Evolutionary conservation across 2,888 invertebrate genomes (phyloP).

Genomic region (Dryobota labecula): DNA sequence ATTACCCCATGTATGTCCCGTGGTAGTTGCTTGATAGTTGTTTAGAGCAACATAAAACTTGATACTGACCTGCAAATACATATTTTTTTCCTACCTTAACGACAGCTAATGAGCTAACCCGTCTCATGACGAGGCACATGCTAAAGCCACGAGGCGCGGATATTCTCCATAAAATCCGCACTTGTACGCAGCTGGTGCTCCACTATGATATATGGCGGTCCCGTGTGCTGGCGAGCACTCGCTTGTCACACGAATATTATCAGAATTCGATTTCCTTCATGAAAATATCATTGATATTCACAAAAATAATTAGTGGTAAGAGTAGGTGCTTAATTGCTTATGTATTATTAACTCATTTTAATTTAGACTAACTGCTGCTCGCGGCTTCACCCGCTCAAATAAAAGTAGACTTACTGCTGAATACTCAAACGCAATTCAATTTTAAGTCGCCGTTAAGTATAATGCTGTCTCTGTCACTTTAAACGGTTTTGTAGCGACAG

Average conservation of each 20-base stretch:
- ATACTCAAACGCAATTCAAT: no score
- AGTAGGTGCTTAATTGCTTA: background rate
- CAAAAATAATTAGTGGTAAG: background rate
- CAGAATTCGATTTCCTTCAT: conserved; percentile 25
- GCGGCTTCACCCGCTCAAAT: no score
- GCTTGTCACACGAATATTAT: conserved; percentile 32
- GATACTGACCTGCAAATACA: no score
- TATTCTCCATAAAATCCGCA: conserved; percentile 37
- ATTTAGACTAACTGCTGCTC: no score
- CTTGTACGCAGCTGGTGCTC: conserved; percentile 54
- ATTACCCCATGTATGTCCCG: no score
- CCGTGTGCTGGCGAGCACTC: conserved; percentile 29
- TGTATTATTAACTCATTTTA: conserved; percentile 5
- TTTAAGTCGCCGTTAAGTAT: no score
- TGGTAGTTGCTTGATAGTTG: no score
- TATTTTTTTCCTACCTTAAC: background rate
- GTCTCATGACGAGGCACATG: background rate
- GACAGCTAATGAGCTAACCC: conserved; percentile 8
- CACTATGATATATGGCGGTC: conserved; percentile 46
- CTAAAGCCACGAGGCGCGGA: conserved; percentile 1
- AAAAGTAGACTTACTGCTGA: no score
- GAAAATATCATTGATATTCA: conserved; percentile 10
- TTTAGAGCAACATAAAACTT: no score
- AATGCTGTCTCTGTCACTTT: no score
- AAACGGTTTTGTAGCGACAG: no score